These are phyloP conservation scores for Brachystomella parvula DNA, from an alignment of 1,140 invertebrate species.

Conservation along the genomic window DNA sequence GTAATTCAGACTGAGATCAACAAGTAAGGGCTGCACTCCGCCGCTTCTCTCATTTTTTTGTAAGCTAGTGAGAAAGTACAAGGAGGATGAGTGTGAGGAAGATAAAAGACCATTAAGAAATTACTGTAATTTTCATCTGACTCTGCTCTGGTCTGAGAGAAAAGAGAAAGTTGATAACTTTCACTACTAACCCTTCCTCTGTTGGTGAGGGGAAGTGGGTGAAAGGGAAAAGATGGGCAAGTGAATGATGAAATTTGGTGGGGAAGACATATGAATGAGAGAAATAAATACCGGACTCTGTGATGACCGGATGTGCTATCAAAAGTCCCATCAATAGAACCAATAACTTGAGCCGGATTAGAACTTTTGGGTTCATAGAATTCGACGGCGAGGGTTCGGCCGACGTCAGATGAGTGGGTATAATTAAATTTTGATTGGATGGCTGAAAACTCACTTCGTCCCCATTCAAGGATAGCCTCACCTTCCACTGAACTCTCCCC, in stretches of 20 bases:
- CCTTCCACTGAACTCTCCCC: conserved; percentile 24
- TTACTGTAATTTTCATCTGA: neutral
- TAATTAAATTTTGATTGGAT: conserved; percentile 36
- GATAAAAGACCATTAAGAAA: no score
- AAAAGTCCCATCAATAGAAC: conserved; percentile 31
- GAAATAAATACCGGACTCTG: conserved; percentile 20
- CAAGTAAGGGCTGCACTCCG: neutral
- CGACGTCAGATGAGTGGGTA: conserved; percentile 17
- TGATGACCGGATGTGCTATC: conserved; percentile 28
- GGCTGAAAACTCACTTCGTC: conserved; percentile 20
- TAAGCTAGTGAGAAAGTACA: neutral
- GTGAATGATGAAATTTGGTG: no score
- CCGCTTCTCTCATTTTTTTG: neutral
- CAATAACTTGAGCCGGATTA: neutral
- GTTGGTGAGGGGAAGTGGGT: no score
- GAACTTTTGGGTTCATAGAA: neutral
- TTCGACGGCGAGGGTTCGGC: conserved; percentile 18
- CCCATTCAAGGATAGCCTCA: conserved; percentile 28
- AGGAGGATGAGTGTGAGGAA: neutral
- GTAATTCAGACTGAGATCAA: neutral
- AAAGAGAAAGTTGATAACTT: no score
- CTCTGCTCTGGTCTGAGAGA: no score
- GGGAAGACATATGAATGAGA: neutral
- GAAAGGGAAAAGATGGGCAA: no score
- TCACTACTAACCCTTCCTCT: no score